Percentiles rank a stretch among this genome's conserved stretches.
Conservation (phyloP, 2,888 invertebrate genomes). For the Laspeyria flexula region DNA sequence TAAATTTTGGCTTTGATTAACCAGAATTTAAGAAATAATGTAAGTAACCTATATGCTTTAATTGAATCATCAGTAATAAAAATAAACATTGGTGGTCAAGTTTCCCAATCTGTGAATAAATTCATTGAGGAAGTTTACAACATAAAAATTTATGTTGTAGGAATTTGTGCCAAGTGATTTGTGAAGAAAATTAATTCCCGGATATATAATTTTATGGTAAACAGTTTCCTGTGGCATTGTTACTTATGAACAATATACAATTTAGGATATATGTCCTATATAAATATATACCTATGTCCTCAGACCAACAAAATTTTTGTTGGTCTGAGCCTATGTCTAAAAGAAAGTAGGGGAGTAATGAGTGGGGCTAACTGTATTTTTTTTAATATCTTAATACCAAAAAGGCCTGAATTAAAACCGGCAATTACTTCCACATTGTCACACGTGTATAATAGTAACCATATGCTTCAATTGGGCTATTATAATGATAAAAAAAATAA, state of each 20-base stretch:
- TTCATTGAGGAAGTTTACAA: slow-evolving; percentile 10
- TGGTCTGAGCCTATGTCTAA: too few relatives aligned
- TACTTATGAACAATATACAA: not conserved
- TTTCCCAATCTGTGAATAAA: not conserved
- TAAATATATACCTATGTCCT: not conserved
- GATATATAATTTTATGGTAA: not conserved
- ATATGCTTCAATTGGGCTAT: not conserved
- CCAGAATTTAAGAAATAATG: too few relatives aligned
- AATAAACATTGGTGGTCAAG: not conserved
- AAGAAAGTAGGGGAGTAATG: too few relatives aligned
- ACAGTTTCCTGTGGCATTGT: not conserved
- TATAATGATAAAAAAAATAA: not conserved
- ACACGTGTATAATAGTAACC: not conserved
- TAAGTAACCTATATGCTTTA: too few relatives aligned
- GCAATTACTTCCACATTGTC: too few relatives aligned
- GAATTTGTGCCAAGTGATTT: slow-evolving; percentile 11
- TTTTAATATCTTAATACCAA: too few relatives aligned
- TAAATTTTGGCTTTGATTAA: too few relatives aligned
- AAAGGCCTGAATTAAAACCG: too few relatives aligned
- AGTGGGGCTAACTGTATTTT: too few relatives aligned
- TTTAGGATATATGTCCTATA: not conserved
- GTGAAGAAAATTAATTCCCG: not conserved
- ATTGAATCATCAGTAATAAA: slow-evolving; percentile 5
- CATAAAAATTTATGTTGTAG: slow-evolving; percentile 4
- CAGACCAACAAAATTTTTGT: not conserved